These are phyloP conservation scores for Microctenopoma lineatum DNA, from an alignment of 2,797 vertebrate species.

Conservation along the genomic window DNA sequence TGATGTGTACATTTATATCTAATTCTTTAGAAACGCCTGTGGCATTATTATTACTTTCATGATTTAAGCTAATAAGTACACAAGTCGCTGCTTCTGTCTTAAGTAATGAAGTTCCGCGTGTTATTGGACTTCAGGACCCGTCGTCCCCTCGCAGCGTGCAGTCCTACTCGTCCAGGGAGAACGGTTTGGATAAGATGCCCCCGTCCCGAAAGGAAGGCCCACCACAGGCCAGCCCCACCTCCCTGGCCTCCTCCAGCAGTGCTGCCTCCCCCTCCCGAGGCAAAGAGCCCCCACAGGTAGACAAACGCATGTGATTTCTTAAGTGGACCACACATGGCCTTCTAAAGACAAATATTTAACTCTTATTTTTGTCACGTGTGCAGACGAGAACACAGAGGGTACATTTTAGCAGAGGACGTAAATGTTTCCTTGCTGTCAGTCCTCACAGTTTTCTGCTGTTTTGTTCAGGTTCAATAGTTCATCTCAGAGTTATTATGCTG, in stretches of 20 bases:
- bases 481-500: constrained; percentile 23
- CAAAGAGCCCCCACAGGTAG: constrained; percentile 84
- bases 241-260: constrained; percentile 90
- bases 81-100: neutral
- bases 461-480: constrained; percentile 25
- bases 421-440: constrained; percentile 11
- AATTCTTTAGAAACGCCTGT: neutral
- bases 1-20: neutral
- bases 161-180: constrained; percentile 90
- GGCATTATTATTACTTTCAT: neutral
- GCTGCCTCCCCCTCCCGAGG: constrained; percentile 84
- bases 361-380: neutral
- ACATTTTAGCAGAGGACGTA: constrained; percentile 1
- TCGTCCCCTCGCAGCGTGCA: constrained; percentile 89
- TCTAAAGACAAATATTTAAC: constrained; percentile 2
- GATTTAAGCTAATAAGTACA: neutral
- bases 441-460: constrained; percentile 6
- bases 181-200: constrained; percentile 87
- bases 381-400: neutral
- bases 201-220: constrained; percentile 84
- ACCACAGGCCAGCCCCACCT: constrained; percentile 86
- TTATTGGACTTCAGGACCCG: constrained; percentile 77
- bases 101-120: neutral
- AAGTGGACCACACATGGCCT: neutral
- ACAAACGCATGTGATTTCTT: neutral